A percentile compares a stretch with the other conserved stretches of the same genome.
phyloP scores from a whole-genome alignment of 1,140 invertebrate species.

The Apocrypta bakeri region DNA sequence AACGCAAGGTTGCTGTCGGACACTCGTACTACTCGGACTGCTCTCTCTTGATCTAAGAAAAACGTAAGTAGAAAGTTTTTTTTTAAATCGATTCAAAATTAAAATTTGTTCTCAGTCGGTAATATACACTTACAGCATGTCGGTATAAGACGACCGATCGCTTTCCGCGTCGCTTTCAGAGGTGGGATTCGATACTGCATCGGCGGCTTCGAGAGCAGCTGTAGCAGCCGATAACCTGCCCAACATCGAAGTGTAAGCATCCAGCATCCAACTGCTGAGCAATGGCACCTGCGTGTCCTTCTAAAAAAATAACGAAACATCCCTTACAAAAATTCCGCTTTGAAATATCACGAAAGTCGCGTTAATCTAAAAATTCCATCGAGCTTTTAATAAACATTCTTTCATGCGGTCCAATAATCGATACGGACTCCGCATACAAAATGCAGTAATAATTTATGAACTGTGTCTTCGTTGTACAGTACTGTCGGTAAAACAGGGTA shows the following conservation, averaged over 20 bases:
- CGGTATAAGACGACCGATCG: slow-evolving; percentile 69
- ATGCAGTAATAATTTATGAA: no score
- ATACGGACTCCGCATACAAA: no score
- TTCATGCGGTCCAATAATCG: no score
- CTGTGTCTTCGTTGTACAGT: no score
- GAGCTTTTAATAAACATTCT: no score
- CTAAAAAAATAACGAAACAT: slow-evolving; percentile 21
- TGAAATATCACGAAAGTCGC: background rate
- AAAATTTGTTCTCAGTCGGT: slow-evolving; percentile 24
- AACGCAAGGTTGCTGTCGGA: slow-evolving; percentile 68
- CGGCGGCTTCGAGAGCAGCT: slow-evolving; percentile 63
- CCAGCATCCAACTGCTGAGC: slow-evolving; percentile 70
- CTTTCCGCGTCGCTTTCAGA: slow-evolving; percentile 72
- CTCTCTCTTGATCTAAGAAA: slow-evolving; percentile 66
- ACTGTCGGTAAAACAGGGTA: background rate
- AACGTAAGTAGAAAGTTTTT: no score
- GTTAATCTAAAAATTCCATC: no score
- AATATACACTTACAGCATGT: slow-evolving; percentile 58
- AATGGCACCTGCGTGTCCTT: slow-evolving; percentile 68
- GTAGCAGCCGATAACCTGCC: slow-evolving; percentile 71
- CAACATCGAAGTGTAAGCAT: slow-evolving; percentile 72
- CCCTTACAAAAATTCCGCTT: background rate
- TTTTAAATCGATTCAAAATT: no score
- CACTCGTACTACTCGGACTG: slow-evolving; percentile 63
- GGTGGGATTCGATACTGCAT: slow-evolving; percentile 65